Evolutionary conservation across 1,140 invertebrate genomes (phyloP), one percentile per base, ranked within the genome.

Genomic region (Bacillus rossius): DNA sequence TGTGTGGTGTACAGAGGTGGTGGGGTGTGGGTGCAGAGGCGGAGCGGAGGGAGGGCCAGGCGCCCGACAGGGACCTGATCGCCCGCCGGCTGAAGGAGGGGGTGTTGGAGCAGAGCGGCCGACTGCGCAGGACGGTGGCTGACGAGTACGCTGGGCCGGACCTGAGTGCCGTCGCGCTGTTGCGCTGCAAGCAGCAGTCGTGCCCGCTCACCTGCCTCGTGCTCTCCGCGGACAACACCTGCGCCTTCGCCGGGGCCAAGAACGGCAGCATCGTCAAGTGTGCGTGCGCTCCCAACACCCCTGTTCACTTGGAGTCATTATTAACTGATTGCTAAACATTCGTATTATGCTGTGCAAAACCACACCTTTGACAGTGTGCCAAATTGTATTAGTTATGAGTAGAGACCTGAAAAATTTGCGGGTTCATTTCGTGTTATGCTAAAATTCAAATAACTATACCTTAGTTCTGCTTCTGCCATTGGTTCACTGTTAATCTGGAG

Each of bases 211-310:
- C 94, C 4, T 92, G 90, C 72, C 67, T 94, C 8, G 89, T 86
- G 63, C 69, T 96, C 2, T 87, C 88, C 26, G 75, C 75, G 54
- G 88, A 96, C 75, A 82, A 83, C 34, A 77, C 84, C 68, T 85
- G 78, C 71, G 76, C 91, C 0, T 97, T 84, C 72, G 87, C 87
- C 40, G 93, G 88, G 0, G 93, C 90, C 47, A 97, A 97, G 77
- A 92, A 94, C 74, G 86, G 89, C 45, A 79, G 78, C 42, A 81
- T 98, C 48, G 83, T 96, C 10, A 96, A 96, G 81, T 98, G 93
- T 84, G 71, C 62, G 61, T 65, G 48, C 42, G 3, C 10, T 34
- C 17, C 13, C 8, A 55, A 48, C 16, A 8, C 19, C 4, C 40
- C 4, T 49, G 47, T 16, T 22, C 50, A 47, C 14, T 10, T 14